phyloP scores from a whole-genome alignment of 2,113 vertebrate species.

The Ceyx margarethae region DNA sequence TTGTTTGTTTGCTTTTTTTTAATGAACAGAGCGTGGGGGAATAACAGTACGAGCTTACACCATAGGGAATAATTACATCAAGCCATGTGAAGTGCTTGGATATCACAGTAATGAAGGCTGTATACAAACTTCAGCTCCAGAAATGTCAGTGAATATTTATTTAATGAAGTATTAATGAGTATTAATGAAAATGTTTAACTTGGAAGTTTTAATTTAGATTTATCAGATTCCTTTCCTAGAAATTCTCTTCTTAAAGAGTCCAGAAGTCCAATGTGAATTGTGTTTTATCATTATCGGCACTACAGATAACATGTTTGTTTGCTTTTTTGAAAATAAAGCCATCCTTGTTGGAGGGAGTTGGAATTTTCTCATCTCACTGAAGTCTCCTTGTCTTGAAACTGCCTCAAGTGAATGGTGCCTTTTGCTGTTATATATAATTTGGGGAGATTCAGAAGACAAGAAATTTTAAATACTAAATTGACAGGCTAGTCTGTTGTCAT shows the following conservation, averaged over 20 bases:
- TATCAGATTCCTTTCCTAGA: background rate
- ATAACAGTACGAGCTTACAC: background rate
- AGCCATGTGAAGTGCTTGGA: background rate
- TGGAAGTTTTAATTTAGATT: background rate
- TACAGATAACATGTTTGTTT: background rate
- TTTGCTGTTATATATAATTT: background rate
- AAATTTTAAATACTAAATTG: background rate
- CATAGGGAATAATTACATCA: background rate
- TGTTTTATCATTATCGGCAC: background rate
- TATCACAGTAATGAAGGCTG: background rate
- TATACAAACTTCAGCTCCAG: background rate
- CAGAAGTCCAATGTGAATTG: background rate
- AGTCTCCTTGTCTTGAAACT: background rate
- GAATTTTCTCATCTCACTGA: background rate
- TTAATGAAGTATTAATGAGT: background rate
- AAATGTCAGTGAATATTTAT: background rate
- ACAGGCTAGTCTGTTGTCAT: background rate
- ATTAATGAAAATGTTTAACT: background rate
- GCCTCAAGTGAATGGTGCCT: background rate
- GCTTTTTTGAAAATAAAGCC: background rate
- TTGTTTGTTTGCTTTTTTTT: background rate
- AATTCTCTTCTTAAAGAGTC: background rate
- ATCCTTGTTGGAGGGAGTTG: background rate
- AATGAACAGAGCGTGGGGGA: background rate
- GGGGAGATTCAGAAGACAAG: background rate